phyloP scores from a whole-genome alignment of 2,797 vertebrate species.

The Oryzias dopingdopingensis region DNA sequence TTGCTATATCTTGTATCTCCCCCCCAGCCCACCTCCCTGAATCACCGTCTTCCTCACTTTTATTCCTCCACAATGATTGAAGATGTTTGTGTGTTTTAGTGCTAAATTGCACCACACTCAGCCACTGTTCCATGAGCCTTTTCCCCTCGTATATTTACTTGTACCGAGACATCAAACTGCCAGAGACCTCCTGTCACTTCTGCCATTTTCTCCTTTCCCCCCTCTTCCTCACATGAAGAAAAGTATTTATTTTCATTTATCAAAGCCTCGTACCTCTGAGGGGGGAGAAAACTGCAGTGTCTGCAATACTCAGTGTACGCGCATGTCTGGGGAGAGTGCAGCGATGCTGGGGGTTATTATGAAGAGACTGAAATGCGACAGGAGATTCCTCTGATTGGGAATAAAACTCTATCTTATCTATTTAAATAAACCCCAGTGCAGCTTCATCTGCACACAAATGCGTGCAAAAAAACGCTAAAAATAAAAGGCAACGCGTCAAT shows the following conservation, averaged over 20 bases:
- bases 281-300: conserved; percentile 68
- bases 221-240: conserved; percentile 67
- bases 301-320: conserved; percentile 61
- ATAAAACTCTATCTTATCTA: conserved; percentile 76
- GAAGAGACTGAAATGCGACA: conserved; percentile 73
- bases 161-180: conserved; percentile 59
- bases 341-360: conserved; percentile 77
- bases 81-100: conserved; percentile 31
- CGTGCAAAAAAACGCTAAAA: conserved; percentile 32
- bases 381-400: conserved; percentile 75
- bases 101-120: conserved; percentile 27
- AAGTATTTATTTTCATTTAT: conserved; percentile 82
- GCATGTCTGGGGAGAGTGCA: conserved; percentile 54
- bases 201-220: conserved; percentile 39
- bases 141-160: conserved; percentile 46
- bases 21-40: conserved; percentile 17
- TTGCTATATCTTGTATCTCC: conserved; percentile 26
- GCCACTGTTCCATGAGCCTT: conserved; percentile 13
- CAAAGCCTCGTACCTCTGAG: conserved; percentile 74
- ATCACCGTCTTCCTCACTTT: conserved; percentile 28
- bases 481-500: conserved; percentile 29
- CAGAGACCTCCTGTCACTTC: conserved; percentile 52
- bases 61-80: conserved; percentile 30
- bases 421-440: conserved; percentile 76
- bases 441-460: conserved; percentile 39